Conservation (phyloP, 1,140 invertebrate species). For the Phymastichus coffea region DNA sequence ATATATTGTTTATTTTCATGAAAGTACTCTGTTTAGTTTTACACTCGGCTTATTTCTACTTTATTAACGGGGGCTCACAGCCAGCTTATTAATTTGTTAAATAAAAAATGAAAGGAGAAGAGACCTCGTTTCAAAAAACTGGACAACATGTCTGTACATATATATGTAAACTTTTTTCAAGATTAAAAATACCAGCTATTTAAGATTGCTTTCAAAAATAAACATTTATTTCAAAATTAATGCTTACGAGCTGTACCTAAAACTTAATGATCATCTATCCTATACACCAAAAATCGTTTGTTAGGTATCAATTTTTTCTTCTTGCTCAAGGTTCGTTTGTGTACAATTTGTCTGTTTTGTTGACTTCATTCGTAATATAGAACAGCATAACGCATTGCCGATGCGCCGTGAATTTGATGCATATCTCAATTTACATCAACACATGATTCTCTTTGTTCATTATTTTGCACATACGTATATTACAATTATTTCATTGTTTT, state of each 20-base stretch:
- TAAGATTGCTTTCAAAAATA: constrained; percentile 54
- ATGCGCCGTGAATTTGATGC: constrained; percentile 2
- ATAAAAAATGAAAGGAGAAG: constrained; percentile 25
- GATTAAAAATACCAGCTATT: constrained; percentile 30
- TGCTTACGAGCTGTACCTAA: constrained; percentile 51
- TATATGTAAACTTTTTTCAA: not conserved
- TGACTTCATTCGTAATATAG: constrained; percentile 30
- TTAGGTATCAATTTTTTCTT: constrained; percentile 39
- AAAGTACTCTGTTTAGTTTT: constrained; percentile 20
- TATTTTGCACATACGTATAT: constrained; percentile 36
- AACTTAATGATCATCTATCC: constrained; percentile 43
- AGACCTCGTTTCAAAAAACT: too few species aligned
- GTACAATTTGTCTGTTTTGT: too few species aligned
- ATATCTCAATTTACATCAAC: constrained; percentile 36
- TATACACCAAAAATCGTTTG: constrained; percentile 44
- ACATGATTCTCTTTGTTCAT: constrained; percentile 36
- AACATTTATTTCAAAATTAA: constrained; percentile 57
- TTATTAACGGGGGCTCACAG: constrained; percentile 21
- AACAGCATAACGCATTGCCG: constrained; percentile 38
- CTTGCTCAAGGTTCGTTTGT: constrained; percentile 29
- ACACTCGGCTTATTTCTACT: constrained; percentile 8
- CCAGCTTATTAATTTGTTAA: constrained; percentile 25
- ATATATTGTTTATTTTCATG: constrained; percentile 22
- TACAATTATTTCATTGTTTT: constrained; percentile 33
- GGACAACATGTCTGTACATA: too few species aligned